phyloP scores from a whole-genome alignment of 2,888 invertebrate species.

The Eristalis tenax region DNA sequence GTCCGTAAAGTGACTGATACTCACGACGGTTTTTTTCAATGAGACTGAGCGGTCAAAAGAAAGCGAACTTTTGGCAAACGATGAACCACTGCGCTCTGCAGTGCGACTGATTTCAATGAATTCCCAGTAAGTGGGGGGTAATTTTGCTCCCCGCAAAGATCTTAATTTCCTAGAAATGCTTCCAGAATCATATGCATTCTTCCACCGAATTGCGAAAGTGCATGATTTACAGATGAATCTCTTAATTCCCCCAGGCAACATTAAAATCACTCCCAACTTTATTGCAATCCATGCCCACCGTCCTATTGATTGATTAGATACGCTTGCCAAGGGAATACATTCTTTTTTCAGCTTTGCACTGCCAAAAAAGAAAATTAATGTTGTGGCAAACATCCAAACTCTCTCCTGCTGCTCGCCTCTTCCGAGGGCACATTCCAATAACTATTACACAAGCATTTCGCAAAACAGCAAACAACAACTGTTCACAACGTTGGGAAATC shows the following conservation, averaged over 20 bases:
- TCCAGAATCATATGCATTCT: neutral
- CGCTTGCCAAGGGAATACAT: neutral
- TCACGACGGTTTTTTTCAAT: too few species aligned
- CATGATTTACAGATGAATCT: neutral
- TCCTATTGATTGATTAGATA: neutral
- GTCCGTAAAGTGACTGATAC: too few species aligned
- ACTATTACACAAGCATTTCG: slow-evolving; percentile 27
- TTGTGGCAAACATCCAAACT: slow-evolving; percentile 49
- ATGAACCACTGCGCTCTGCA: too few species aligned
- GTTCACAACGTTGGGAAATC: slow-evolving; percentile 7
- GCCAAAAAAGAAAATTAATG: slow-evolving; percentile 41
- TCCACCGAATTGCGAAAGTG: neutral
- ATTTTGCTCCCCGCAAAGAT: neutral
- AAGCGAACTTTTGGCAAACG: too few species aligned
- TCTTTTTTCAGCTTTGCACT: neutral
- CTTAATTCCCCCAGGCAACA: neutral
- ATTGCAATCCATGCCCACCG: neutral
- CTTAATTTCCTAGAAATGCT: neutral
- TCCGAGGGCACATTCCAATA: neutral
- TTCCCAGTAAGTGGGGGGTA: too few species aligned
- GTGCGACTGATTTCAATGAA: too few species aligned
- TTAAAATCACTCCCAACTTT: neutral
- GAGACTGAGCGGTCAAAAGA: too few species aligned
- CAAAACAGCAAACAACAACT: neutral
- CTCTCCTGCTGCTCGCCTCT: neutral